A percentile compares a stretch with the other conserved stretches of the same genome.
These are phyloP conservation scores for Philereme vetulata DNA, from an alignment of 2,888 invertebrate genomes.

Conservation along the genomic window DNA sequence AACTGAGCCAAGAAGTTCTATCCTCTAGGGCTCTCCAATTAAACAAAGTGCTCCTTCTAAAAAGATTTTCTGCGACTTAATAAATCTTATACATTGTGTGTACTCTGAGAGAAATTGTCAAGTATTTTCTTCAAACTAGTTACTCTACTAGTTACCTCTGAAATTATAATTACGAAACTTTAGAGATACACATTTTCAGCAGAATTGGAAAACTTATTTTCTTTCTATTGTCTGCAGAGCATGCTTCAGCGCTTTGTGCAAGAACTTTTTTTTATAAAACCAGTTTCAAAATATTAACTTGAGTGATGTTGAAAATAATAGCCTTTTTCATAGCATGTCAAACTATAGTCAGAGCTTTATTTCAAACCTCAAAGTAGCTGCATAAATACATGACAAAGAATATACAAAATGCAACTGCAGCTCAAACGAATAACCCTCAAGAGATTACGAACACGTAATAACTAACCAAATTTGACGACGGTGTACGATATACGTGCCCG, in stretches of 20 bases:
- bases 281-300: too few relatives aligned
- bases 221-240: not conserved
- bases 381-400: conserved; percentile 9
- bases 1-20: conserved; percentile 35
- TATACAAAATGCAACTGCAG: not conserved
- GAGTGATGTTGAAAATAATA: too few relatives aligned
- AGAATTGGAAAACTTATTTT: not conserved
- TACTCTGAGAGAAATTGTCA: conserved; percentile 17
- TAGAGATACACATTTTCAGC: conserved; percentile 3
- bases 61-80: conserved; percentile 39
- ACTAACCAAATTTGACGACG: conserved; percentile 22
- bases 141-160: conserved; percentile 7
- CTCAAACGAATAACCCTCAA: conserved; percentile 16
- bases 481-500: conserved; percentile 1
- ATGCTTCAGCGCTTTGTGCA: too few relatives aligned
- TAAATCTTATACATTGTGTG: conserved; percentile 30
- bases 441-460: conserved; percentile 35
- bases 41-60: conserved; percentile 43
- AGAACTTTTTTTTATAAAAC: too few relatives aligned
- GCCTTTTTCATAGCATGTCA: not conserved
- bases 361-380: not conserved
- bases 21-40: conserved; percentile 49
- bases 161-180: conserved; percentile 16
- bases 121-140: conserved; percentile 30
- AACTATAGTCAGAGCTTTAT: not conserved